Base-by-base conservation (phyloP, 2,888 invertebrate species). In the Mactromeris polynyma region DNA sequence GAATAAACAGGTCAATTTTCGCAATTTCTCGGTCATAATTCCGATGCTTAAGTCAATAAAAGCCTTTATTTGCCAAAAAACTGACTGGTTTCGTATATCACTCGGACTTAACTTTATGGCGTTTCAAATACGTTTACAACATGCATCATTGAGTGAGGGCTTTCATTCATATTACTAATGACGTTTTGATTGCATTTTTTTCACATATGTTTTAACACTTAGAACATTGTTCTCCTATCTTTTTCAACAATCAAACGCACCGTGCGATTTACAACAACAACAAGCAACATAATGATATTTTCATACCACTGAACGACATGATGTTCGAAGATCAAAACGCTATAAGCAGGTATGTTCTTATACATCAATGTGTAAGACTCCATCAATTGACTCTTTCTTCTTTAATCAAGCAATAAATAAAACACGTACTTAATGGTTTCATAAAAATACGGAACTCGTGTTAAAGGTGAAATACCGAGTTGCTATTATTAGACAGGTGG, bases 171-270 rank as follows among this genome's bases (percentile, higher is more conserved):
- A 79, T 21, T 33, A 26, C 78, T 84, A 84, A 78, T 78, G 78
- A 78, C 46, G 36, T 42, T 54, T 78, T 78, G 54, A 78, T 78
- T 84, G 36, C 78, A 78, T 9, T 51, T 40, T 77, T 40, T 40
- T 83, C n/a, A 21, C 84, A 78, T 78, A 78, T 84, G 84, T 77
- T 84, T 84, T 38, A 77, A 84, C 84, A 84, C 73, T 84, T 78
- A 84, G 38, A 21, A 40, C 54, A 78, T 84, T 77, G 46, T 84
- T 78, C 78, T 2, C 51, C n/a, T 78, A 78, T 84, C 84, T 77
- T 21, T 54, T 42, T 54, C 78, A 78, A 84, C 77, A 78, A 84
- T 78, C 78, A 73, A 73, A 33, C 36, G 36, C 33, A 33, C 73
- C 26, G 33, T 36, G 19, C 36, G 73, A 73, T 73, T 36, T 73